Evolutionary conservation across 2,797 vertebrate species (phyloP).

Genomic region (Chloroceryle inda): DNA sequence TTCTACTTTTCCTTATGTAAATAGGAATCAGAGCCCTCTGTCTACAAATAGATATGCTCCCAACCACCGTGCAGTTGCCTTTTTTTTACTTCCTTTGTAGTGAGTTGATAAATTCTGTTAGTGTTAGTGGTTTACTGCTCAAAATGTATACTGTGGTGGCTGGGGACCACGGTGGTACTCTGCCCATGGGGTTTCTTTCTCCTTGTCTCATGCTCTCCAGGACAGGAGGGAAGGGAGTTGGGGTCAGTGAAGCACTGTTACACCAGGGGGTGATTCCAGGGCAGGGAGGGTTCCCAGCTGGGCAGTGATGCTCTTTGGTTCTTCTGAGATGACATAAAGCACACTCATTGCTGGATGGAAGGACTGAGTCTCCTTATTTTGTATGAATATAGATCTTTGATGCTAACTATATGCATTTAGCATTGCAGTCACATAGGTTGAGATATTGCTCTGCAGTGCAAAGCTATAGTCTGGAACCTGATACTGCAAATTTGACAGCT

Average conservation of each 20-base stretch:
- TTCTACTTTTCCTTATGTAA: neutral
- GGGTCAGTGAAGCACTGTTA: neutral
- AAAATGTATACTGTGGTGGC: fast-evolving
- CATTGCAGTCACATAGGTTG: neutral
- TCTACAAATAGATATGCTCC: neutral
- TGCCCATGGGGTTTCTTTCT: neutral
- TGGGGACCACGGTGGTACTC: neutral
- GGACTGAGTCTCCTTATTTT: neutral
- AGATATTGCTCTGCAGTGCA: neutral
- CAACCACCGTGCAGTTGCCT: neutral
- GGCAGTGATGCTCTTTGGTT: neutral
- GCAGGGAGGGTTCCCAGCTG: neutral
- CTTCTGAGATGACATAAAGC: neutral
- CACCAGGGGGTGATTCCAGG: neutral
- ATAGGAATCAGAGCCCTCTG: fast-evolving
- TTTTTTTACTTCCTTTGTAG: neutral
- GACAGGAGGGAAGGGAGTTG: neutral
- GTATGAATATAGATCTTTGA: fast-evolving
- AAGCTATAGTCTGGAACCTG: neutral
- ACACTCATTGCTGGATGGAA: neutral
- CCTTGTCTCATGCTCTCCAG: neutral
- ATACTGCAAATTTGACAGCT: neutral
- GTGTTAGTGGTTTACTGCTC: neutral
- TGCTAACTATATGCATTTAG: neutral
- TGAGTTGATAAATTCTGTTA: neutral